Conservation (phyloP, 2,888 invertebrate genomes). For the Eupelmus urozonus region DNA sequence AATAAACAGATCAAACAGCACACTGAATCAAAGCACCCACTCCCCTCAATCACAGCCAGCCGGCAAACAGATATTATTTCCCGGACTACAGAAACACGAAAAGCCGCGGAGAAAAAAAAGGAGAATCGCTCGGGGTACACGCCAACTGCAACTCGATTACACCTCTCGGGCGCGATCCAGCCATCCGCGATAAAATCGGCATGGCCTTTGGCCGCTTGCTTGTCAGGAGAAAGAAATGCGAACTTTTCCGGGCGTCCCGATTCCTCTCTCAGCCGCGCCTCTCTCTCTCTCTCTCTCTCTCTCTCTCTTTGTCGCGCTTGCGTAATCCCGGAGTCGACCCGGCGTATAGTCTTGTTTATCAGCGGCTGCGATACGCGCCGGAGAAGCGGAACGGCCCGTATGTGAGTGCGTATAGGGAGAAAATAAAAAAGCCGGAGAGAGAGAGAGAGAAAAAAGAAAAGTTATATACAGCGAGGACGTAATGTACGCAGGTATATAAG, state of each 20-base stretch:
- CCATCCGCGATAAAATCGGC: conserved; percentile 27
- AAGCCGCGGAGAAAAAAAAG: too few relatives aligned
- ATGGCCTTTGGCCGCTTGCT: conserved; percentile 4
- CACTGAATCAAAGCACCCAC: too few relatives aligned
- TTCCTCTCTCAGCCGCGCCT: background rate
- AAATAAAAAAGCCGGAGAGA: background rate
- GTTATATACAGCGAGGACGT: conserved; percentile 30
- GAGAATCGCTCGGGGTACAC: too few relatives aligned
- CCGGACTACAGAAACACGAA: too few relatives aligned
- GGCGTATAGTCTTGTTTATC: background rate
- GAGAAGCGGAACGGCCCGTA: too few relatives aligned
- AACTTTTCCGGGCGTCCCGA: conserved; percentile 28
- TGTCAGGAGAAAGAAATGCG: conserved; percentile 8
- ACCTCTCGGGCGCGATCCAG: too few relatives aligned
- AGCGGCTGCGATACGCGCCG: background rate
- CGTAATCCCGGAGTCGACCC: background rate
- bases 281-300: background rate
- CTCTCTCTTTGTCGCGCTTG: background rate
- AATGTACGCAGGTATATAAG: background rate
- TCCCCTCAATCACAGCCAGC: too few relatives aligned
- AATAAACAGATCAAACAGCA: background rate
- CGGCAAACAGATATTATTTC: too few relatives aligned
- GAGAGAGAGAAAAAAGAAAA: conserved; percentile 21
- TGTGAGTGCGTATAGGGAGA: too few relatives aligned
- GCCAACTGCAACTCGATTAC: too few relatives aligned